Base-by-base conservation (phyloP, 2,113 vertebrate species). In the Machaerirhynchus nigripectus region DNA sequence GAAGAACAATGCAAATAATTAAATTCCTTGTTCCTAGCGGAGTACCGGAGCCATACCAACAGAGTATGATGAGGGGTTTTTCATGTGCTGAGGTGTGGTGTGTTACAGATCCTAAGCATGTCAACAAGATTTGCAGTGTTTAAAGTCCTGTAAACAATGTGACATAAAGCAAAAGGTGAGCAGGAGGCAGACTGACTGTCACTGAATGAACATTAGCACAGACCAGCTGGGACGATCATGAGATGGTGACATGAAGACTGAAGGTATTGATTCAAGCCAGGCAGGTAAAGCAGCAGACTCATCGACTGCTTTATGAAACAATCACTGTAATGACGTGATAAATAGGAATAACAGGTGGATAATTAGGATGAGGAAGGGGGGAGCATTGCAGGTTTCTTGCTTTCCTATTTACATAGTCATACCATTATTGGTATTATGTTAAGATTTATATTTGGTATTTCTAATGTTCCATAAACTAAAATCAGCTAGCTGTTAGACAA, bases 271-370 rank as follows among this genome's bases (percentile, higher is more conserved):
- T 78, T 86, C 0, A 5, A 55, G 53, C 26, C 63, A 91, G 59
- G 79, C 44, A 59, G 39, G 68, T 87, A 69, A 73, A 91, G 37
- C 74, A 46, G 33, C 60, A 77, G 55, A 74, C 42, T 76, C 27
- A 26, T 15, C 0, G 0, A 35, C 22, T 80, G 31, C 23, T 89
- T 52, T 55, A 67, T 63, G 79, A 40, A 83, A 70, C 0, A 0
- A 40, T 92, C 52, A 20, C 1, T 3, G 22, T 77, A 75, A 78
- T 52, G 73, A 44, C 3, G 5, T 64, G 33, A 50, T 94, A 86
- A 73, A 70, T 74, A 49, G 31, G 44, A 87, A 60, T 40, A 81
- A 70, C 49, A 77, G 59, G 50, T 64, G 86, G 50, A 52, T 86
- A 86, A 84, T 90, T 55, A 47, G 81, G 68, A 23, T 71, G n/a